Base-by-base conservation (phyloP, 1,140 invertebrate species). In the Sitobion miscanthi region DNA sequence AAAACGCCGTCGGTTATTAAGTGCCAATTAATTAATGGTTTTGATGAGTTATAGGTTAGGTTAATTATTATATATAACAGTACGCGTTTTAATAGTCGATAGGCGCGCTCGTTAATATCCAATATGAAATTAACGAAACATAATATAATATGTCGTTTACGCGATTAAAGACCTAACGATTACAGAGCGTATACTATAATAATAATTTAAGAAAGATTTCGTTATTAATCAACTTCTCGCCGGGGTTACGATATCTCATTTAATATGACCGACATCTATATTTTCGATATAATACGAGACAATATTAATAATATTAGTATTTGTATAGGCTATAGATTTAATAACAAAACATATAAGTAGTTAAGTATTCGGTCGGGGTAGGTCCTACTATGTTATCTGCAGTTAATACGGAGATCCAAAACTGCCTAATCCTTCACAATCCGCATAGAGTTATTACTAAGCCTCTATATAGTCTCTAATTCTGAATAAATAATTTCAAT, bases 1-100 rank as follows among this genome's bases (percentile, higher is more conserved):
- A 45, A 90, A 90, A 62, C 42, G 89, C 69, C 89, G 14, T 42
- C 88, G 20, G n/a, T 54, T 57, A 62, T 90, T 90, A 69, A 90
- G 89, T 90, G 54, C 52, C 89, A 38, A 62, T 90, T 69, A 90
- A 90, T 90, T 90, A 69, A 90, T 69, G 38, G 52, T 90, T 62
- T 62, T 62, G 11, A 90, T 69, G 89, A 90, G 89, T 62, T 69
- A 11, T n/a, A 62, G 88, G 88, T 62, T 69, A 69, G 38, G 89
- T 90, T 90, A 90, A 57, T 54, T 57, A 90, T 90, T 90, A 57
- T 57, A 57, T 88, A 90, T 90, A 30, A 62, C 38, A 42, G 35
- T 69, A 69, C 35, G 30, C 89, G 89, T 90, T 90, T 89, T 89
- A 57, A 89, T 42, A 57, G 52, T 35, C 88, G 88, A 89, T 30